Conservation (phyloP, 2,797 vertebrate genomes). For the Trachops cirrhosus region DNA sequence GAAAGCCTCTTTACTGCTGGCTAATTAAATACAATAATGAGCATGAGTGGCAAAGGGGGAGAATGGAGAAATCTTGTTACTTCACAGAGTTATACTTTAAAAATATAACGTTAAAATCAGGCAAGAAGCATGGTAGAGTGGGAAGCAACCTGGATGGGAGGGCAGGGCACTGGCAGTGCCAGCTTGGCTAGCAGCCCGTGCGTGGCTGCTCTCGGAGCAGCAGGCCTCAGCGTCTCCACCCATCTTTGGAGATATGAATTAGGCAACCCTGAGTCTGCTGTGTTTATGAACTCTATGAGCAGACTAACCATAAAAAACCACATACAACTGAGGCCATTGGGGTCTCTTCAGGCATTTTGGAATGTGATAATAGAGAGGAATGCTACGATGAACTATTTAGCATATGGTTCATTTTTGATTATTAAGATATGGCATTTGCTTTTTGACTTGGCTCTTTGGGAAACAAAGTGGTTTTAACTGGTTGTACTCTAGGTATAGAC, state of each 20-base stretch:
- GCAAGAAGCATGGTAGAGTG: not conserved
- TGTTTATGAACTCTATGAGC: not conserved
- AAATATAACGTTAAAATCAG: not conserved
- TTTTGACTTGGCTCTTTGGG: not conserved
- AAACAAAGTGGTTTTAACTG: not conserved
- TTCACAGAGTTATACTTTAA: not conserved
- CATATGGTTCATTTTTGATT: not conserved
- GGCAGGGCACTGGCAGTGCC: no score
- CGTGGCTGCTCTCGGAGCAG: fast-evolving
- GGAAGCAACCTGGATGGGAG: not conserved
- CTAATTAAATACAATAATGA: not conserved
- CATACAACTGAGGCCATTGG: not conserved
- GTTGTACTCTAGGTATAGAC: not conserved
- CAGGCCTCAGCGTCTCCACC: not conserved
- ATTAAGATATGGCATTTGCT: not conserved
- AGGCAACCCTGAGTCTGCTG: not conserved
- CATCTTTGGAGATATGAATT: not conserved
- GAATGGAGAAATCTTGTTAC: not conserved
- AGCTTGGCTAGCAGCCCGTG: not conserved
- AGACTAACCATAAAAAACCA: not conserved
- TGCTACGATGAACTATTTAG: not conserved
- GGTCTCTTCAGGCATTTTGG: not conserved
- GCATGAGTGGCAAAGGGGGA: not conserved
- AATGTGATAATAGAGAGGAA: not conserved
- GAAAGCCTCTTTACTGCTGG: not conserved